A percentile compares a stretch with the other conserved stretches of the same genome.
phyloP scores from a whole-genome alignment of 2,888 invertebrate genomes.

The Trichopria drosophilae region DNA sequence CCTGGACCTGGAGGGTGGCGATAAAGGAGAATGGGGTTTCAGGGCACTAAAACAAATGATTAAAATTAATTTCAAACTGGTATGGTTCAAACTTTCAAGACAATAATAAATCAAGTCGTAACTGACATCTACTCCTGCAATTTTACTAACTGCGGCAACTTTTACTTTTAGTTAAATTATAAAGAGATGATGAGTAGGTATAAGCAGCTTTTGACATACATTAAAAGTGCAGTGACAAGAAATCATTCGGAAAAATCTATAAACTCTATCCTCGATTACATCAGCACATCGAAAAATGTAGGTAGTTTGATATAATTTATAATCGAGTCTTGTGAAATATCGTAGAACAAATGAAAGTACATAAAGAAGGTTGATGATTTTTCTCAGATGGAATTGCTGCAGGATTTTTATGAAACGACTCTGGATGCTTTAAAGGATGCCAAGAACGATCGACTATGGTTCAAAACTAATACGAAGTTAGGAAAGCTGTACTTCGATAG shows the following conservation, averaged over 20 bases:
- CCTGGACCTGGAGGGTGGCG: conserved; percentile 92
- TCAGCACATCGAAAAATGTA: conserved; percentile 98
- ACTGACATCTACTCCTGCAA: conserved; percentile 5
- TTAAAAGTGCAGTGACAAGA: conserved; percentile 97
- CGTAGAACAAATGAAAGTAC: neutral
- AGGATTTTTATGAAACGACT: conserved; percentile 98
- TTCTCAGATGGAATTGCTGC: conserved; percentile 89
- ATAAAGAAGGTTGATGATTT: conserved; percentile 1
- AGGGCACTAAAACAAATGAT: conserved; percentile 99
- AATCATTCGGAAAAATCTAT: conserved; percentile 99
- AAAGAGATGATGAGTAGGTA: conserved; percentile 95
- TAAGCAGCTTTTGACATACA: conserved; percentile 94
- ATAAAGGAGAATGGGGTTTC: conserved; percentile 99
- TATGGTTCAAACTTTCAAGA: conserved; percentile 56
- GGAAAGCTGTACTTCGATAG: conserved; percentile 98
- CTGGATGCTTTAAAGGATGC: conserved; percentile 94
- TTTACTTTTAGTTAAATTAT: conserved; percentile 75
- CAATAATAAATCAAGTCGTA: conserved; percentile 2
- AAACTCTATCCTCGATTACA: conserved; percentile 98
- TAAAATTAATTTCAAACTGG: conserved; percentile 97
- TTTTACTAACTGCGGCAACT: conserved; percentile 5
- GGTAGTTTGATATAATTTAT: conserved; percentile 52
- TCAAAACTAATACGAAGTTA: conserved; percentile 98
- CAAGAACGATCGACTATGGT: conserved; percentile 98
- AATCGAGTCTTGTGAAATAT: conserved; percentile 9